phyloP scores from a whole-genome alignment of 2,113 vertebrate genomes.

The Ascaphus truei region DNA sequence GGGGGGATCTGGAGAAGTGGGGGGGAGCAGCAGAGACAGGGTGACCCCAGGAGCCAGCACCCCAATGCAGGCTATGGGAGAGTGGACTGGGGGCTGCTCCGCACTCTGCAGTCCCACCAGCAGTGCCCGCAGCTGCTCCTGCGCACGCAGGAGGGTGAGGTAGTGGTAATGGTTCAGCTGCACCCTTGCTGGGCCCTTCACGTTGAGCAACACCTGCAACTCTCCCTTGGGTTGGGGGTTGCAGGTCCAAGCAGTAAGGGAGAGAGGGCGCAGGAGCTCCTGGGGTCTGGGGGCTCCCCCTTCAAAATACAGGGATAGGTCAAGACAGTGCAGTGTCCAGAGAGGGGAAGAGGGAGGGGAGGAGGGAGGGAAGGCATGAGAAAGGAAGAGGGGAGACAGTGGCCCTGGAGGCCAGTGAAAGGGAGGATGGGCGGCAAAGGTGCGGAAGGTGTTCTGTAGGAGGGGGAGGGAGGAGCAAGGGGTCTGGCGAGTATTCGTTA shows the following conservation, averaged over 20 bases:
- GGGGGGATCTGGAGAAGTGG: constrained; percentile 51
- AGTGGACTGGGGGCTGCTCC: constrained; percentile 59
- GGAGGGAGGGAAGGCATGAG: constrained; percentile 59
- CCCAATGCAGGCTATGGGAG: constrained; percentile 70
- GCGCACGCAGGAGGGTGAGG: constrained; percentile 86
- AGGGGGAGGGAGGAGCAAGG: constrained; percentile 63
- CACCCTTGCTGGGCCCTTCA: constrained; percentile 69
- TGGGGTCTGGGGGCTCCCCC: constrained; percentile 73
- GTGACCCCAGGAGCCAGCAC: constrained; percentile 73
- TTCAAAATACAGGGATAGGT: constrained; percentile 78
- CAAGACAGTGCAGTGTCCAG: constrained; percentile 80
- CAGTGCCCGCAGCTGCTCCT: constrained; percentile 76
- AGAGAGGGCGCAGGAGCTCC: constrained; percentile 83
- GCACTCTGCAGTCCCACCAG: constrained; percentile 44
- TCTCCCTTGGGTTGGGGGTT: constrained; percentile 62
- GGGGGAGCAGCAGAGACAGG: constrained; percentile 78
- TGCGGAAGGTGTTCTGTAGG: constrained; percentile 65
- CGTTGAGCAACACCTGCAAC: constrained; percentile 76
- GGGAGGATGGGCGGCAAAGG: constrained; percentile 69
- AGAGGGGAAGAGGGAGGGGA: constrained; percentile 60
- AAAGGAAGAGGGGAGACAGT: constrained; percentile 75
- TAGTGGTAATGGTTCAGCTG: constrained; percentile 96
- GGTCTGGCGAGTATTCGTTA: constrained; percentile 85
- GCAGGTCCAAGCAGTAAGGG: constrained; percentile 84
- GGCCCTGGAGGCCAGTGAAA: constrained; percentile 71